Conservation (phyloP, 2,888 invertebrate genomes). For the Rhorus exstirpatorius region DNA sequence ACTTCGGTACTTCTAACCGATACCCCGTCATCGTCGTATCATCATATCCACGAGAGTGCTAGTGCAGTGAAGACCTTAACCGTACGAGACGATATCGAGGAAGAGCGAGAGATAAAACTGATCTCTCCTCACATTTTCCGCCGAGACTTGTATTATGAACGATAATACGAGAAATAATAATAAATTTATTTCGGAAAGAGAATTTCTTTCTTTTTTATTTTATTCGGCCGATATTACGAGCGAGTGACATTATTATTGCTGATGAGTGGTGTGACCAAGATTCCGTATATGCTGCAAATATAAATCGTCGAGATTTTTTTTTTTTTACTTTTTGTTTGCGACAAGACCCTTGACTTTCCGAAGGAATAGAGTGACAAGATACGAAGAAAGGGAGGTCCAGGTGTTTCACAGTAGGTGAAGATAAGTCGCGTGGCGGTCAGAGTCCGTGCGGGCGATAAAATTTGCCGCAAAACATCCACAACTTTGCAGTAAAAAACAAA, state of each 20-base stretch:
- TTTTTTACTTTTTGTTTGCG: conserved; percentile 12
- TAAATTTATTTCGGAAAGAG: conserved; percentile 31
- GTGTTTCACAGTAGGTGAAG: conserved; percentile 72
- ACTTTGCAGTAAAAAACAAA: background rate
- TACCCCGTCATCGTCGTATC: conserved; percentile 77
- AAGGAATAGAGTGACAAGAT: conserved; percentile 59
- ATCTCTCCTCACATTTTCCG: conserved; percentile 27
- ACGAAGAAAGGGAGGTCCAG: conserved; percentile 50
- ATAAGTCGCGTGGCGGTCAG: conserved; percentile 82
- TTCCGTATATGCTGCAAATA: conserved; percentile 13
- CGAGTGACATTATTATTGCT: conserved; percentile 26
- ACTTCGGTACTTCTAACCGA: conserved; percentile 80
- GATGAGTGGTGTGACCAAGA: conserved; percentile 24
- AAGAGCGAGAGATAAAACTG: conserved; percentile 37
- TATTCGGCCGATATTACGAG: conserved; percentile 5
- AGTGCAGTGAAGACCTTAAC: conserved; percentile 81
- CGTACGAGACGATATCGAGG: conserved; percentile 60
- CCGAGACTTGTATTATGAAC: conserved; percentile 28
- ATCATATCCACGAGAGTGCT: conserved; percentile 82
- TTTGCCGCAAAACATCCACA: background rate
- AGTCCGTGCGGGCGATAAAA: conserved; percentile 77
- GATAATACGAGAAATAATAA: conserved; percentile 35
- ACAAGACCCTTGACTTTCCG: conserved; percentile 40
- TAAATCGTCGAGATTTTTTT: background rate
- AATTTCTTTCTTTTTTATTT: background rate